Percentiles rank a stretch among this genome's conserved stretches.
Conservation (phyloP, 2,113 vertebrate species). For the Sisor rabdophorus region DNA sequence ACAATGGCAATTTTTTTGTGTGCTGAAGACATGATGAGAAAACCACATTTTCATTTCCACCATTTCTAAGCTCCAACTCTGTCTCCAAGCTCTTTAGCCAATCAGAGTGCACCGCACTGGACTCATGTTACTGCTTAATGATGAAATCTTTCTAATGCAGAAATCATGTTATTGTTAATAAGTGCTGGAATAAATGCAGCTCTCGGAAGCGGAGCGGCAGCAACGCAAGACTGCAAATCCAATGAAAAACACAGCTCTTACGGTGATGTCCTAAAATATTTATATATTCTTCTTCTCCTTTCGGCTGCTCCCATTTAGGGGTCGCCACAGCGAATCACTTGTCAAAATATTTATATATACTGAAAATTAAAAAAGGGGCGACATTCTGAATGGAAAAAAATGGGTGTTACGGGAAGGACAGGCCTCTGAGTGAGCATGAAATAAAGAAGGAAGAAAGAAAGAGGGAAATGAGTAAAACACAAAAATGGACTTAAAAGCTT, state of each 20-base stretch:
- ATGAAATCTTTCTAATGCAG: neutral
- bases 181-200: neutral
- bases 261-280: constrained; percentile 4
- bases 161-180: constrained; percentile 16
- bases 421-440: neutral
- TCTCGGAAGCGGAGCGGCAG: neutral
- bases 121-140: neutral
- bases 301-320: too few relatives aligned
- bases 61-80: too few relatives aligned
- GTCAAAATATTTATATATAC: too few relatives aligned
- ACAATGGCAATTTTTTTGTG: too few relatives aligned
- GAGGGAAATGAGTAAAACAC: constrained; percentile 10
- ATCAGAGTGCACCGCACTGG: neutral
- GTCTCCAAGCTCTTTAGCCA: neutral
- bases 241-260: neutral
- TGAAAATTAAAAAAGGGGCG: constrained; percentile 22
- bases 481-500: constrained; percentile 33
- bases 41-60: neutral
- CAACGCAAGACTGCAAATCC: neutral
- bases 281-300: too few relatives aligned
- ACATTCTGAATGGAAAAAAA: constrained; percentile 25
- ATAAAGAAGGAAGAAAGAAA: neutral
- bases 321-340: too few relatives aligned
- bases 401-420: constrained; percentile 13
- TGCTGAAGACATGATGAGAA: too few relatives aligned